Evolutionary conservation across 2,888 invertebrate genomes (phyloP).

Genomic region (Phalangium opilio): DNA sequence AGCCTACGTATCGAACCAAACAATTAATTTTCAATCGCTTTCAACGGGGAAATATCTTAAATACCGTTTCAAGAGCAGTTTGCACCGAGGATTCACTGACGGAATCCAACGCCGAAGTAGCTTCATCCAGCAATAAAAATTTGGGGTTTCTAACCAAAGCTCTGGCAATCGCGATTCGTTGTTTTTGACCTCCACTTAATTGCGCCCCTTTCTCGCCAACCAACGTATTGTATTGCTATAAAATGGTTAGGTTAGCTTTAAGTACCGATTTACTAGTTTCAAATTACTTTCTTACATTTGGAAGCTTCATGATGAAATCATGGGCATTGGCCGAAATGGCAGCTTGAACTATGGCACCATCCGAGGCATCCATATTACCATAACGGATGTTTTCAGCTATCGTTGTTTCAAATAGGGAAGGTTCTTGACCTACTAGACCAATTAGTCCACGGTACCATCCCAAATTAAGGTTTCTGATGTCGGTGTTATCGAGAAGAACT

Average conservation of each 20-base stretch:
- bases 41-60: too few relatives aligned
- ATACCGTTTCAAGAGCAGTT: constrained; percentile 13
- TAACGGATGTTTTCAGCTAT: constrained; percentile 39
- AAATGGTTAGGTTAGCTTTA: not conserved
- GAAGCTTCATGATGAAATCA: constrained; percentile 42
- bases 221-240: constrained; percentile 53
- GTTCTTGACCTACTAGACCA: constrained; percentile 38
- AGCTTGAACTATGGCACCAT: constrained; percentile 48
- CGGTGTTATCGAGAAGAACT: constrained; percentile 33
- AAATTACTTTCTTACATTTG: constrained; percentile 7
- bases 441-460: constrained; percentile 33
- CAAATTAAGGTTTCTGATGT: constrained; percentile 35
- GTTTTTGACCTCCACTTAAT: constrained; percentile 68
- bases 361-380: constrained; percentile 24
- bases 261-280: not conserved
- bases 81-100: constrained; percentile 27
- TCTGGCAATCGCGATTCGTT: constrained; percentile 31
- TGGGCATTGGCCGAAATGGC: constrained; percentile 61
- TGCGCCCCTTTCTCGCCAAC: constrained; percentile 60
- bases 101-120: constrained; percentile 32
- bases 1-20: constrained; percentile 14
- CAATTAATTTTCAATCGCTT: too few relatives aligned
- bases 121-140: constrained; percentile 27
- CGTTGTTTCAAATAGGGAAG: constrained; percentile 44
- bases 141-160: constrained; percentile 22